These are phyloP conservation scores for Parelbella ahira DNA, from an alignment of 2,888 invertebrate species.

Conservation along the genomic window DNA sequence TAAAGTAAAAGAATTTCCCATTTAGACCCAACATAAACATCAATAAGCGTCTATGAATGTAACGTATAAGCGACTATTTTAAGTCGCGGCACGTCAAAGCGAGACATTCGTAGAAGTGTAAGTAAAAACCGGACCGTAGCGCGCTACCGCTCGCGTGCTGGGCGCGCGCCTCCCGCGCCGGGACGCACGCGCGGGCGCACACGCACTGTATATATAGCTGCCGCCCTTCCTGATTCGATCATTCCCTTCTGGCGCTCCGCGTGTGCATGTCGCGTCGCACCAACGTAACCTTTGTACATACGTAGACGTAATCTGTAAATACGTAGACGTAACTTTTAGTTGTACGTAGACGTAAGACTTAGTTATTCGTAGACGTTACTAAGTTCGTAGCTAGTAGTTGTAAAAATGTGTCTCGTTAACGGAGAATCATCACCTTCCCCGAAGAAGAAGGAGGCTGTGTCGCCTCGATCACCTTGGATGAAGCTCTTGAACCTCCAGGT, in stretches of 20 bases:
- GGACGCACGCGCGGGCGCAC: constrained; percentile 52
- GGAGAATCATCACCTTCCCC: constrained; percentile 66
- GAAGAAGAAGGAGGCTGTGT: constrained; percentile 61
- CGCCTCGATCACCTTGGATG: constrained; percentile 79
- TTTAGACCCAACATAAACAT: too few relatives aligned
- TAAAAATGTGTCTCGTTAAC: constrained; percentile 79
- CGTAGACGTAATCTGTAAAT: constrained; percentile 63
- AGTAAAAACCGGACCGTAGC: constrained; percentile 67
- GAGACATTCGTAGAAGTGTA: constrained; percentile 64
- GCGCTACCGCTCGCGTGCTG: constrained; percentile 71
- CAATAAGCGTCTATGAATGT: constrained; percentile 54
- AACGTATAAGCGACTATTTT: constrained; percentile 49
- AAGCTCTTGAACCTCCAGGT: constrained; percentile 80
- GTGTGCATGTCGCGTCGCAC: constrained; percentile 57
- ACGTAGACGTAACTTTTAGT: constrained; percentile 11
- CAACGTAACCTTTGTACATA: constrained; percentile 60
- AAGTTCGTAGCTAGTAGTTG: constrained; percentile 52
- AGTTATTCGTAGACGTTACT: too few relatives aligned
- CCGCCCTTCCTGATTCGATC: constrained; percentile 71
- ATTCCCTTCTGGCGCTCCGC: constrained; percentile 67
- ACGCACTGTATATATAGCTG: constrained; percentile 53
- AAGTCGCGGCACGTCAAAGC: constrained; percentile 70
- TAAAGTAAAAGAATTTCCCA: too few relatives aligned
- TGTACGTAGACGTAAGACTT: too few relatives aligned
- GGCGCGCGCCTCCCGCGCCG: constrained; percentile 45